These are phyloP conservation scores for Endomychus coccineus DNA, from an alignment of 2,888 invertebrate species.

Conservation along the genomic window DNA sequence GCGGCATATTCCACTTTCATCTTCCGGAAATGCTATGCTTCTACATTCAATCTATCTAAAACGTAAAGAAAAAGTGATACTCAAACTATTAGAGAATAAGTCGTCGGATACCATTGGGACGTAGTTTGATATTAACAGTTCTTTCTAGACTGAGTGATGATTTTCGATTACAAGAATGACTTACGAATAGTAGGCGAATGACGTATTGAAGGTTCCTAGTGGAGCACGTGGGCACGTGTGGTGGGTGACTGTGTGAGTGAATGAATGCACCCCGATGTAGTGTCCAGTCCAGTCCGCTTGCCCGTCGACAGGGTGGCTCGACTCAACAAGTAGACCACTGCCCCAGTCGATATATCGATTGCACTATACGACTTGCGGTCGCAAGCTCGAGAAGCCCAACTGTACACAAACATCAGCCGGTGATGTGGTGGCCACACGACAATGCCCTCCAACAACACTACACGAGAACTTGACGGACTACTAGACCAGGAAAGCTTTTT, in stretches of 20 bases:
- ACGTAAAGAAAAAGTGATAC: too few species aligned
- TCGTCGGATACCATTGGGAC: too few species aligned
- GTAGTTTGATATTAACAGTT: too few species aligned
- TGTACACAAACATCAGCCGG: constrained; percentile 1
- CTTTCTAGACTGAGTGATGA: too few species aligned
- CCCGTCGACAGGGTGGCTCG: constrained; percentile 23
- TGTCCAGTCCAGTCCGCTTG: constrained; percentile 22
- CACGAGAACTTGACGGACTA: constrained; percentile 1
- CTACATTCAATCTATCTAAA: too few species aligned
- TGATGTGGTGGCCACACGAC: too few species aligned
- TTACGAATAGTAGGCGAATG: too few species aligned
- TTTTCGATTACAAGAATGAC: too few species aligned
- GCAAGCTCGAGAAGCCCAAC: background rate
- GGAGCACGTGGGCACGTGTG: constrained; percentile 33
- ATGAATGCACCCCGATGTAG: constrained; percentile 22
- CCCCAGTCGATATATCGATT: constrained; percentile 44
- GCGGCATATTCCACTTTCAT: too few species aligned
- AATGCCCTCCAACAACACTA: background rate
- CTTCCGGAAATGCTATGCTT: too few species aligned
- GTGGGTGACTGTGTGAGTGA: constrained; percentile 30
- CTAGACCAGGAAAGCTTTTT: constrained; percentile 11
- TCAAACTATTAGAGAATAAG: too few species aligned
- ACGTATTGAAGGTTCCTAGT: too few species aligned
- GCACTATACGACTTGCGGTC: constrained; percentile 19
- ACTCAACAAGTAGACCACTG: constrained; percentile 44